Evolutionary conservation across 2,113 vertebrate genomes (phyloP).

Genomic region (Pelusios castaneus): DNA sequence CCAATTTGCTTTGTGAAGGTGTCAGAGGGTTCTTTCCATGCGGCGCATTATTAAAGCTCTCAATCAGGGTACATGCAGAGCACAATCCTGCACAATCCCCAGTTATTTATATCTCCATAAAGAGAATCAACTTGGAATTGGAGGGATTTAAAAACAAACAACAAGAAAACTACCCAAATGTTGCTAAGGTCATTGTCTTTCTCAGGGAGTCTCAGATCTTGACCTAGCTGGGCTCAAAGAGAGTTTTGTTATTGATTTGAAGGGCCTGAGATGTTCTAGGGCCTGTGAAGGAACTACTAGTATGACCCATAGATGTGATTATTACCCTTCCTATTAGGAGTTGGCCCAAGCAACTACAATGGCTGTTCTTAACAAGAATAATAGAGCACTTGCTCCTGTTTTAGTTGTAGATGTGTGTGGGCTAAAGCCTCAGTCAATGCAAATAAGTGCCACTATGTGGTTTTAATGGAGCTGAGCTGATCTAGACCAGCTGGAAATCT

Average conservation of each 20-base stretch:
- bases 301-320: no score
- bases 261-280: not conserved
- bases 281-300: not conserved
- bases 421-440: not conserved
- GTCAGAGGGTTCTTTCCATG: accelerated
- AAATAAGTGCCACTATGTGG: not conserved
- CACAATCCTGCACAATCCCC: not conserved
- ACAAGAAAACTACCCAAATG: not conserved
- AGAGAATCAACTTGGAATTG: not conserved
- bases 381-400: not conserved
- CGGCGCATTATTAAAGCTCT: conserved; percentile 25
- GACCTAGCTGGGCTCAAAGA: not conserved
- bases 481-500: not conserved
- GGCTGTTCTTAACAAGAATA: no score
- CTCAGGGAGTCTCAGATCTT: not conserved
- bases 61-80: not conserved
- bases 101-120: not conserved
- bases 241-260: not conserved
- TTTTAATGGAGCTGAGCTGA: not conserved
- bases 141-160: not conserved
- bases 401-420: not conserved
- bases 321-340: no score
- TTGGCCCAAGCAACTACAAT: no score
- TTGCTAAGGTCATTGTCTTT: not conserved
- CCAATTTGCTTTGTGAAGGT: not conserved